Base-by-base conservation (phyloP, 2,113 vertebrate genomes). In the Brienomyrus longianalis region DNA sequence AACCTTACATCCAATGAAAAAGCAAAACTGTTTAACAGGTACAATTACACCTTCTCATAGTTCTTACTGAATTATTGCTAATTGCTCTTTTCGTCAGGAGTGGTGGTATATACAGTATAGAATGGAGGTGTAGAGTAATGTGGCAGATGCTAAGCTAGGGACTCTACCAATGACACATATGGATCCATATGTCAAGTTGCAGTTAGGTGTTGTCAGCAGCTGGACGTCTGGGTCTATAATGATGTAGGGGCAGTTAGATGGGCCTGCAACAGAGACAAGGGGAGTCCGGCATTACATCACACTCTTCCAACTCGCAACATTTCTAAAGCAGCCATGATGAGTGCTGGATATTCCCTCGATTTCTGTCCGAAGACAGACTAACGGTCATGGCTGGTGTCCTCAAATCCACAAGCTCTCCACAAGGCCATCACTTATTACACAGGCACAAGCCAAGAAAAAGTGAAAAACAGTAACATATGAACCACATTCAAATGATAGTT, bases 131-230 rank as follows among this genome's bases (percentile, higher is more conserved):
- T 31, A 31, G 5, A 7, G 17, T 45, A 43, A 66, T 6, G 35
- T 3, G 8, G 43, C 17, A n/a, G 52, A 47, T 43, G 39, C 15
- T 66, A 51, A 13, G 47, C 52, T 5, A 31, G 31, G 54, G 88
- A 88, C 88, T 92, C 0, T 95, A 96, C 95, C 92, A 87, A 92
- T 85, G 1, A 50, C 92, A 92, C 96, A 96, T 92, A 96, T 86
- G 91, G 93, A 94, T 66, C 93, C 84, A 17, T 92, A 92, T 89
- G 11, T 91, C 74, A 91, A 45, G 19, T 85, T 90, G 91, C 96
- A 96, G 90, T 93, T 48, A n/a, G 92, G 90, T 13, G 92, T 93
- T 45, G 70, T 39, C 86, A 92, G 31, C 80, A 95, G 43, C 59
- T 93, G 90, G 66, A 95, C 91, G 0, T 21, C 17, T 80, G 94